These are phyloP conservation scores for Melipona quadrifasciata DNA, from an alignment of 1,140 invertebrate genomes.

Conservation along the genomic window DNA sequence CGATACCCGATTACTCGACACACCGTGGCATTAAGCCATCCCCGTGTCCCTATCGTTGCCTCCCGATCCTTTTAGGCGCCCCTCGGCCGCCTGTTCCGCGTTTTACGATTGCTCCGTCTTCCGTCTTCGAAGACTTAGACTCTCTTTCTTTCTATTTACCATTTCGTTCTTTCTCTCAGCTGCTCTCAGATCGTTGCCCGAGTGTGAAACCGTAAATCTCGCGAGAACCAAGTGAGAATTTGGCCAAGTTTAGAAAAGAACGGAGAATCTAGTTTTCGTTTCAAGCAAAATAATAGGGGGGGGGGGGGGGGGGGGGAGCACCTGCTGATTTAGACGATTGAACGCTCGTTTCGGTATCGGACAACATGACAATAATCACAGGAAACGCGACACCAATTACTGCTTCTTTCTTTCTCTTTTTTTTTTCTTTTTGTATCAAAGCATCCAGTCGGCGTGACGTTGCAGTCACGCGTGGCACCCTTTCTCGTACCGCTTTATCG, in stretches of 20 bases:
- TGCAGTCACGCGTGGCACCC: background rate
- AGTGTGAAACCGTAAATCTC: background rate
- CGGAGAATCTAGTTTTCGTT: background rate
- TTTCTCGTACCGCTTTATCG: background rate
- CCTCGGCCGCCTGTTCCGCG: slow-evolving; percentile 29
- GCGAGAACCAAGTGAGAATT: background rate
- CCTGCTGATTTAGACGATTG: background rate
- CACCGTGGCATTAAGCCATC: slow-evolving; percentile 51
- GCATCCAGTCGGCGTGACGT: background rate
- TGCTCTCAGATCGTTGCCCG: background rate
- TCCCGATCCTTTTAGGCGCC: slow-evolving; percentile 35
- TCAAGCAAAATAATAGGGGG: background rate
- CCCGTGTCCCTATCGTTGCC: slow-evolving; percentile 41
- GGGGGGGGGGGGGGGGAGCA: background rate
- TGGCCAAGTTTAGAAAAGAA: background rate
- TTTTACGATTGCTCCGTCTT: slow-evolving; percentile 48
- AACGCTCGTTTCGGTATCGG: background rate
- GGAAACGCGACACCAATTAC: background rate
- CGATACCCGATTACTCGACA: slow-evolving; percentile 77
- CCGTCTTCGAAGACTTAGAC: background rate
- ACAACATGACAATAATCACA: background rate
- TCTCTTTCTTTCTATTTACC: background rate
- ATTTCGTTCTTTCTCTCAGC: background rate
- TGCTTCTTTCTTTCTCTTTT: background rate
- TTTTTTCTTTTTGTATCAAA: background rate